Percentiles rank a stretch among this genome's conserved stretches.
Conservation (phyloP, 2,113 vertebrate genomes). For the Chionomys nivalis region DNA sequence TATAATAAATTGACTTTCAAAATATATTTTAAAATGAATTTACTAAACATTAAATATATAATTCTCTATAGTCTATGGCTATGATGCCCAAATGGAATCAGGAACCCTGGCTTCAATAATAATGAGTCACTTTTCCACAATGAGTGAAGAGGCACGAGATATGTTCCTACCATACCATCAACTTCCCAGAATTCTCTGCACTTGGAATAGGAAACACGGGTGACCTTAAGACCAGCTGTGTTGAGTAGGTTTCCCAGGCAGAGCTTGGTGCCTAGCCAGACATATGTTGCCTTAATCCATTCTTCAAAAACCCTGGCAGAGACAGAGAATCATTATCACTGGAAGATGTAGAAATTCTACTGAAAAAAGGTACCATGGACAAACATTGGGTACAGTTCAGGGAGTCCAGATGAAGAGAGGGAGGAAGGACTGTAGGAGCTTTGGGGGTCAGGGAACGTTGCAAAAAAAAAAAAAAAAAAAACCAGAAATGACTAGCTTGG, state of each 20-base stretch:
- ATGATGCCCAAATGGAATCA: background rate
- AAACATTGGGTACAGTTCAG: background rate
- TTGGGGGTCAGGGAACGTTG: background rate
- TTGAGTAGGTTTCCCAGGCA: background rate
- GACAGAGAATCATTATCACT: background rate
- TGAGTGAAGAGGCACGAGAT: background rate
- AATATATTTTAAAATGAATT: background rate
- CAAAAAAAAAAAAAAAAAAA: background rate
- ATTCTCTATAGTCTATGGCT: background rate
- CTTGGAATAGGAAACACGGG: background rate
- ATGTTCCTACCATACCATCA: background rate
- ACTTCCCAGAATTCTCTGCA: background rate
- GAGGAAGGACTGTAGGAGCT: background rate
- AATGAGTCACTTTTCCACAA: background rate
- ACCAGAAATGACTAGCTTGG: background rate
- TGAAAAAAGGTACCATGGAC: background rate
- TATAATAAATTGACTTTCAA: background rate
- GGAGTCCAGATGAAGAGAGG: background rate
- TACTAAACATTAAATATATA: conserved; percentile 5
- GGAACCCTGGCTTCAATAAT: background rate
- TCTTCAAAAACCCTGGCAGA: background rate
- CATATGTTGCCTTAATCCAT: background rate
- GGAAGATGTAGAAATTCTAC: background rate
- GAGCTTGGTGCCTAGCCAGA: background rate
- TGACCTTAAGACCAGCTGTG: background rate